Percentiles rank a stretch among this genome's conserved stretches.
phyloP scores from a whole-genome alignment of 2,113 vertebrate genomes.

The Rissa tridactyla region DNA sequence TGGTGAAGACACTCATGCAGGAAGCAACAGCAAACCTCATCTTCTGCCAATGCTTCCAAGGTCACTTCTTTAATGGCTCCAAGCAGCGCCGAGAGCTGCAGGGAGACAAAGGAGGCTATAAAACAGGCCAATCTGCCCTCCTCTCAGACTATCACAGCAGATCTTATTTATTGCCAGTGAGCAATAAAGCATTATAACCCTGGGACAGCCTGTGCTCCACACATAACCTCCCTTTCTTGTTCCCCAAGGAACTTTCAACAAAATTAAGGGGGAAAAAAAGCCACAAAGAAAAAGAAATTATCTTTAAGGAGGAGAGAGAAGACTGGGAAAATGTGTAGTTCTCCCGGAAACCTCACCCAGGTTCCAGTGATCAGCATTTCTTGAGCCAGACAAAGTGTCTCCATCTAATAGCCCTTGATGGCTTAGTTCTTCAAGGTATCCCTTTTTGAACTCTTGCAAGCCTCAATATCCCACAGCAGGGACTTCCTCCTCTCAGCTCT shows the following conservation, averaged over 20 bases:
- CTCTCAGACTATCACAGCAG: background rate
- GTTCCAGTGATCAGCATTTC: background rate
- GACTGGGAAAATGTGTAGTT: background rate
- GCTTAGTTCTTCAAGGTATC: slow-evolving; percentile 10
- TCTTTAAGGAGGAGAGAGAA: background rate
- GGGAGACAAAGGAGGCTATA: background rate
- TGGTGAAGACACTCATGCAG: background rate
- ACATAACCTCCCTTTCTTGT: background rate
- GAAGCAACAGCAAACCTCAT: background rate
- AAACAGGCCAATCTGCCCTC: background rate
- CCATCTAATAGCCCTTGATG: slow-evolving; percentile 13
- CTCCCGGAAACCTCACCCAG: background rate
- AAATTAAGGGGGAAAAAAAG: background rate
- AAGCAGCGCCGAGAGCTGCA: background rate
- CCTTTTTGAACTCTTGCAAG: slow-evolving; percentile 25
- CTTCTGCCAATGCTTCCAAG: background rate
- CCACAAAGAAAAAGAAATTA: background rate
- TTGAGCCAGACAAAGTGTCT: slow-evolving; percentile 33
- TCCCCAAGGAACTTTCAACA: background rate
- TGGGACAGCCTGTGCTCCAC: background rate
- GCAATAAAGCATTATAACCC: slow-evolving; percentile 20
- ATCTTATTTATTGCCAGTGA: background rate
- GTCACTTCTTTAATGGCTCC: background rate
- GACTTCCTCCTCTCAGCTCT: background rate
- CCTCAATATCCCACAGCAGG: background rate